Evolutionary conservation across 2,888 invertebrate genomes (phyloP).

Genomic region (Ormyrus pomaceus): DNA sequence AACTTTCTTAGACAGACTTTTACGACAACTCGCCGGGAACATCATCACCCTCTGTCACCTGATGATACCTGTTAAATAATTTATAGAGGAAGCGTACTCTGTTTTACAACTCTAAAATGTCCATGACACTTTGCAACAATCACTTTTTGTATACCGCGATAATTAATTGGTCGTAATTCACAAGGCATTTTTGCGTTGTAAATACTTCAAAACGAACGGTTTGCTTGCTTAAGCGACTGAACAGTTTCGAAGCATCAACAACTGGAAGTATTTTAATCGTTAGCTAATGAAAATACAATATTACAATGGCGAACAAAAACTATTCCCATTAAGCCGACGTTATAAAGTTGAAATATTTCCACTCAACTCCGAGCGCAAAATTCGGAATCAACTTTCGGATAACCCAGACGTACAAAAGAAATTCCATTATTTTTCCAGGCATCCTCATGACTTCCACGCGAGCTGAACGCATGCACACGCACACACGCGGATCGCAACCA

Average conservation of each 20-base stretch:
- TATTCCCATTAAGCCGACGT: too few species aligned
- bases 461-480: too few species aligned
- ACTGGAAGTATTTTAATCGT: too few species aligned
- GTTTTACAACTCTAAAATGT: background rate
- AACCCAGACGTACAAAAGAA: conserved; percentile 16
- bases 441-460: background rate
- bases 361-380: background rate
- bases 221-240: too few species aligned
- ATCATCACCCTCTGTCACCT: background rate
- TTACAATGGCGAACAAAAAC: too few species aligned
- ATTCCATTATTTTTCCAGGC: conserved; percentile 16
- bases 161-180: background rate
- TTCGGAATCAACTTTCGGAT: background rate
- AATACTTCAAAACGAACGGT: background rate
- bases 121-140: background rate
- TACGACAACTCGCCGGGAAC: background rate
- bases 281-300: too few species aligned
- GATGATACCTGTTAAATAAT: background rate
- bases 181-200: background rate
- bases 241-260: too few species aligned
- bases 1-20: background rate
- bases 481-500: too few species aligned
- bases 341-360: too few species aligned
- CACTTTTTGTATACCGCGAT: background rate
- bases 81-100: background rate